Base-by-base conservation (phyloP, 1,140 invertebrate species). In the Vanessa tameamea region DNA sequence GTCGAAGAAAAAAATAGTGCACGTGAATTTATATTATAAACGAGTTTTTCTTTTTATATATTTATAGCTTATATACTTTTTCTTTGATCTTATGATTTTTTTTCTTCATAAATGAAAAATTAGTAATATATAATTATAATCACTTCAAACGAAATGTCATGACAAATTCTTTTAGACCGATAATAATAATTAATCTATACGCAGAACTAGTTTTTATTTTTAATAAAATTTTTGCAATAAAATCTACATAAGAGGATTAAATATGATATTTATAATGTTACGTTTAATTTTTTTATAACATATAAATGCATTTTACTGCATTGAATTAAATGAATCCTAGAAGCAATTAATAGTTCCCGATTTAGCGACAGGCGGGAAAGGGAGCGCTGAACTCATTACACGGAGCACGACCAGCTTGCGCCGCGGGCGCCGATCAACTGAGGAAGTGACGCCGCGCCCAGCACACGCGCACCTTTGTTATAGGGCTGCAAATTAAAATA, bases 341-440 rank as follows among this genome's bases (percentile, higher is more conserved):
- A 51, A 47, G 59, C 69, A 77, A 84, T 82, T 82, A 80, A 55
- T 76, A 77, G 71, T 79, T 75, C 76, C 64, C 75, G 74, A 79
- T 81, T 57, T 57, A 57, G 53, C 20, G 53, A 57, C 53, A 57
- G 23, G 77, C 47, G 63, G 65, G 72, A 83, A 80, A 81, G 80
- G 79, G 81, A 84, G 78, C 78, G 72, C 71, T 79, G 78, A 84
- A 82, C 81, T 83, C 80, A 90, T 90, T 87, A 87, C 78, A 71
- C 64, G 78, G 78, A 76, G 78, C 88, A 90, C 87, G 85, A 86
- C 85, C 80, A 83, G 82, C 82, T 77, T 76, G 72, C 81, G 86
- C 87, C 73, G 69, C 81, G 70, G 72, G 70, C 82, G 78, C 72
- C 82, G 80, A 78, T 81, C 85, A 78, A 87, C 85, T 85, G 83